Percentiles rank a stretch among this genome's conserved stretches.
Evolutionary conservation across 2,797 vertebrate genomes (phyloP).

Genomic region (Echeneis naucrates): DNA sequence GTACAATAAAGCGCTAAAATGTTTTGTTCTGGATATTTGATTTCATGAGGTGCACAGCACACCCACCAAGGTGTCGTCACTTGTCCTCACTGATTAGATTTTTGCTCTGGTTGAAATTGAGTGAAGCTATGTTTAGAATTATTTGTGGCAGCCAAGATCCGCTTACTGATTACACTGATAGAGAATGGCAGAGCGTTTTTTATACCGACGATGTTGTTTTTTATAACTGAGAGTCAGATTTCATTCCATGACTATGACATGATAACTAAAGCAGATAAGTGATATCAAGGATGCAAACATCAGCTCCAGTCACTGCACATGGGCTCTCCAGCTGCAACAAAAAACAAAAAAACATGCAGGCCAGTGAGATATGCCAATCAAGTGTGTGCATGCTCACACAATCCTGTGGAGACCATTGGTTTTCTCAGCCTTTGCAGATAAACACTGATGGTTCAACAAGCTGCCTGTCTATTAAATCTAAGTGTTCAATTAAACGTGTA

Average conservation of each 20-base stretch:
- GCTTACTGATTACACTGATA: no score
- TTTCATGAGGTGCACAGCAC: neutral
- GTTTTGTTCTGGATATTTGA: neutral
- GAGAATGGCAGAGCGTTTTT: neutral
- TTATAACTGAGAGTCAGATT: neutral
- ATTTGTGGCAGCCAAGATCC: neutral
- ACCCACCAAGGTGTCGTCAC: neutral
- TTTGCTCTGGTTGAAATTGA: neutral
- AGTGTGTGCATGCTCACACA: neutral
- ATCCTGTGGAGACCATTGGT: neutral
- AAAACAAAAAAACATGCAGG: neutral
- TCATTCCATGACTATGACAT: neutral
- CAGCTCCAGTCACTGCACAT: no score
- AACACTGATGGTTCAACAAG: conserved; percentile 2
- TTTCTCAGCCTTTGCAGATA: neutral
- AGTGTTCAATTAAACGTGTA: conserved; percentile 1
- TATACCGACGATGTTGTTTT: neutral
- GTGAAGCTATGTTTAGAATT: neutral
- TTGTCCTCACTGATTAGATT: neutral
- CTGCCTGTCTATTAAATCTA: neutral
- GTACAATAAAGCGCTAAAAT: neutral
- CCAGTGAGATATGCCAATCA: neutral
- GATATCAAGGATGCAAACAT: neutral
- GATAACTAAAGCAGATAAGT: neutral
- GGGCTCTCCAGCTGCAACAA: neutral